phyloP scores from a whole-genome alignment of 1,140 invertebrate genomes.

The Zaprionus lachaisei region DNA sequence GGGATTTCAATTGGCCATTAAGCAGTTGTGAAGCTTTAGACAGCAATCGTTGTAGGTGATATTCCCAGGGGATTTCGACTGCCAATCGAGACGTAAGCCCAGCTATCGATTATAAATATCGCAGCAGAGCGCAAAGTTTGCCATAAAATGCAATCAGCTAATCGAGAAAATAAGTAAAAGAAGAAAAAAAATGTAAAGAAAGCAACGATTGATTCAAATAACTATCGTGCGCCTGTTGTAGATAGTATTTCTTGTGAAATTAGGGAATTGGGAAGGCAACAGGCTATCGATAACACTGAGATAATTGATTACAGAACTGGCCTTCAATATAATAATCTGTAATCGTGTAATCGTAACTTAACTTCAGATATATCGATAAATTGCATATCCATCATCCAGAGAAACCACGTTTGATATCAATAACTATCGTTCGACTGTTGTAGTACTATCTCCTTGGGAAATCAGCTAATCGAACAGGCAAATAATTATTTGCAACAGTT shows the following conservation, averaged over 20 bases:
- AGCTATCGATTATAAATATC: background rate
- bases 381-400: background rate
- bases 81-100: background rate
- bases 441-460: too few species aligned
- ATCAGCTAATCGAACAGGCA: too few species aligned
- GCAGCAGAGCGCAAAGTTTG: background rate
- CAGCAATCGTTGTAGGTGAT: constrained; percentile 15
- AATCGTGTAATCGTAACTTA: too few species aligned
- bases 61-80: background rate
- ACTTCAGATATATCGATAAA: too few species aligned
- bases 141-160: background rate
- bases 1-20: constrained; percentile 28
- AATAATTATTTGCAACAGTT: background rate
- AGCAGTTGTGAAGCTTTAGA: constrained; percentile 17
- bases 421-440: too few species aligned
- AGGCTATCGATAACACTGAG: too few species aligned
- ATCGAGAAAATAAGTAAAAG: background rate
- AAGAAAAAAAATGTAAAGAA: background rate
- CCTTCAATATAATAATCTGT: too few species aligned
- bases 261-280: too few species aligned
- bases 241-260: background rate
- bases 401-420: background rate
- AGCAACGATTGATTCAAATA: background rate
- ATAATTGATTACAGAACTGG: too few species aligned
- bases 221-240: background rate